phyloP scores from a whole-genome alignment of 2,888 invertebrate genomes.

The Eulithis testata region DNA sequence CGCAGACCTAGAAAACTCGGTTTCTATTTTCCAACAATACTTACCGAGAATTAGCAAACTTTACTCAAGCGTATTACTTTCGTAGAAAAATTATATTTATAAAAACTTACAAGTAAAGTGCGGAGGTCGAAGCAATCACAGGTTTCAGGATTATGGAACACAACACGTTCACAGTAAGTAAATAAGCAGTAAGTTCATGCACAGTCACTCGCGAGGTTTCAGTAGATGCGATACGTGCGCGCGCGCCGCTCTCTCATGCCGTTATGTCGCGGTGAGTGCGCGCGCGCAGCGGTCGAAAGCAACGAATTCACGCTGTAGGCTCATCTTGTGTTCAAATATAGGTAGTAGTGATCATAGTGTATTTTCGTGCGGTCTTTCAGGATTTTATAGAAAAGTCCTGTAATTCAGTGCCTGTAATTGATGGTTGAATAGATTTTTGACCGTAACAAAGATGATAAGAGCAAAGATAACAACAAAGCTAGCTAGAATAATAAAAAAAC shows the following conservation, averaged over 20 bases:
- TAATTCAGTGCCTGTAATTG: too few relatives aligned
- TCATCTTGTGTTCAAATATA: constrained; percentile 16
- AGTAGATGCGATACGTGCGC: constrained; percentile 49
- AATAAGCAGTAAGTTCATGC: constrained; percentile 35
- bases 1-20: constrained; percentile 31
- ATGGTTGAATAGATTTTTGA: too few relatives aligned
- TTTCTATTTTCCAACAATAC: constrained; percentile 26
- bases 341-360: not conserved
- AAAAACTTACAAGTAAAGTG: constrained; percentile 31
- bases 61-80: constrained; percentile 27
- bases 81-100: constrained; percentile 20
- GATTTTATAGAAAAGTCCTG: too few relatives aligned
- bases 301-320: constrained; percentile 37
- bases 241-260: constrained; percentile 61
- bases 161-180: constrained; percentile 54
- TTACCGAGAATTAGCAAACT: constrained; percentile 12
- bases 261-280: constrained; percentile 62
- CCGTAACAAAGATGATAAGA: too few relatives aligned
- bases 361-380: too few relatives aligned
- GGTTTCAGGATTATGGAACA: constrained; percentile 23
- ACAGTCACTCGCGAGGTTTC: constrained; percentile 51
- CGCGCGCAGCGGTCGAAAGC: constrained; percentile 64
- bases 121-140: constrained; percentile 27
- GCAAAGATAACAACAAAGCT: too few relatives aligned
- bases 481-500: too few relatives aligned